Percentiles rank a stretch among this genome's conserved stretches.
Evolutionary conservation across 2,888 invertebrate species (phyloP).

Genomic region (Spodoptera picta): DNA sequence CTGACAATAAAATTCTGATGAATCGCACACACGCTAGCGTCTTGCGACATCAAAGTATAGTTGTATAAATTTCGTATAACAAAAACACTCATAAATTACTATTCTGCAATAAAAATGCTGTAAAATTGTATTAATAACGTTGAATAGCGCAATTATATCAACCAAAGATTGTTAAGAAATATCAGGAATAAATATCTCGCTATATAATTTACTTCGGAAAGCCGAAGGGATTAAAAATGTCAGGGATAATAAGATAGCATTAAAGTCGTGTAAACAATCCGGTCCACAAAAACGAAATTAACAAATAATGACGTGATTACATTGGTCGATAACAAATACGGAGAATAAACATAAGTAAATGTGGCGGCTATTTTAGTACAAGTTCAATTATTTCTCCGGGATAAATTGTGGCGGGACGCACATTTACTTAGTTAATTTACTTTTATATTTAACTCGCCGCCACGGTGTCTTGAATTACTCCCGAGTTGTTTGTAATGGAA

Average conservation of each 20-base stretch:
- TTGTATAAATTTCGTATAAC: constrained; percentile 50
- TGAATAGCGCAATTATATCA: constrained; percentile 14
- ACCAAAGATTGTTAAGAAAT: background rate
- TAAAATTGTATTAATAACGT: constrained; percentile 51
- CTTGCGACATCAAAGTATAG: constrained; percentile 60
- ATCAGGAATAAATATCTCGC: constrained; percentile 1
- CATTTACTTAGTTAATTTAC: constrained; percentile 63
- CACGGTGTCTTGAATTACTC: constrained; percentile 64
- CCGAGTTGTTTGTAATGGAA: constrained; percentile 46
- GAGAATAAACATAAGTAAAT: constrained; percentile 51
- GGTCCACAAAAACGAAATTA: constrained; percentile 17
- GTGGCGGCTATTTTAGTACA: constrained; percentile 56
- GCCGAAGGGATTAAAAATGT: background rate
- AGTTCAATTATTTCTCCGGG: constrained; percentile 63
- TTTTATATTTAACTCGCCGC: constrained; percentile 65
- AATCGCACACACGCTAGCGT: constrained; percentile 62
- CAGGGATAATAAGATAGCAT: constrained; percentile 8
- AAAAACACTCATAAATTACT: constrained; percentile 59
- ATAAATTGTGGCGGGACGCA: constrained; percentile 52
- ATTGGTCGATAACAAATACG: constrained; percentile 38
- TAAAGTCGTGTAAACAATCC: constrained; percentile 22
- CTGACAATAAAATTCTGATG: constrained; percentile 68
- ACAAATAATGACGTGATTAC: constrained; percentile 43
- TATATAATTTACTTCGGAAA: background rate
- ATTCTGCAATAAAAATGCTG: constrained; percentile 63